Conservation (phyloP, 2,888 invertebrate genomes). For the Cantharis lateralis region DNA sequence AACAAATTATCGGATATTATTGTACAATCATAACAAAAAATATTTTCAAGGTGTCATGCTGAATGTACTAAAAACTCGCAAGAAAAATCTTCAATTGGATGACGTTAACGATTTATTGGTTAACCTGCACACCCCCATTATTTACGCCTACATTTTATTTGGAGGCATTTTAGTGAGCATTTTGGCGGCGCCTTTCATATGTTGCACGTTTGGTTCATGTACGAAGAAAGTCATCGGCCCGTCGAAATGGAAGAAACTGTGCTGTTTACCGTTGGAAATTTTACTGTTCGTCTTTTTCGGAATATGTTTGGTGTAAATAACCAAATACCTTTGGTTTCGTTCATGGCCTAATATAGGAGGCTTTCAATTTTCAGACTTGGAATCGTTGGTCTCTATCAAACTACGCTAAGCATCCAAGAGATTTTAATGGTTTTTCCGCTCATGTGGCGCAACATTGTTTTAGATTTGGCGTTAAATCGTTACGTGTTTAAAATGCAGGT, state of each 20-base stretch:
- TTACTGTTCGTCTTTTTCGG: neutral
- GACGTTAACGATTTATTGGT: slow-evolving; percentile 19
- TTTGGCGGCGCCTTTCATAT: slow-evolving; percentile 6
- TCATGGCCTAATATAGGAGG: neutral
- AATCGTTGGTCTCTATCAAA: neutral
- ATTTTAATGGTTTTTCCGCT: neutral
- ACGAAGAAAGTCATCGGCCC: neutral
- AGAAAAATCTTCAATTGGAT: neutral
- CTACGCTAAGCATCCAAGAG: slow-evolving; percentile 1
- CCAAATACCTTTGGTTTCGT: neutral
- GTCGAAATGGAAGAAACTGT: neutral
- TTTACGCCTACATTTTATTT: slow-evolving; percentile 18
- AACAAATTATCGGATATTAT: neutral
- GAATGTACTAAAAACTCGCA: neutral
- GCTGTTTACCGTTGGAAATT: slow-evolving; percentile 3
- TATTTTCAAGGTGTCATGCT: slow-evolving; percentile 19
- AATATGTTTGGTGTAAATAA: slow-evolving; percentile 3
- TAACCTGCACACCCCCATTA: slow-evolving; percentile 24
- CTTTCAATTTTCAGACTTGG: neutral
- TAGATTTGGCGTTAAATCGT: neutral
- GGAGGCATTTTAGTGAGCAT: slow-evolving; percentile 3
- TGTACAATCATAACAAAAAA: no score
- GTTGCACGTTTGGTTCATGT: neutral
- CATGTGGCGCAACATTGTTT: neutral
- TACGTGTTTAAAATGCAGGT: slow-evolving; percentile 1